Evolutionary conservation across 1,140 invertebrate species (phyloP), one percentile per base, ranked within the genome.

Genomic region (Hyles euphorbiae): DNA sequence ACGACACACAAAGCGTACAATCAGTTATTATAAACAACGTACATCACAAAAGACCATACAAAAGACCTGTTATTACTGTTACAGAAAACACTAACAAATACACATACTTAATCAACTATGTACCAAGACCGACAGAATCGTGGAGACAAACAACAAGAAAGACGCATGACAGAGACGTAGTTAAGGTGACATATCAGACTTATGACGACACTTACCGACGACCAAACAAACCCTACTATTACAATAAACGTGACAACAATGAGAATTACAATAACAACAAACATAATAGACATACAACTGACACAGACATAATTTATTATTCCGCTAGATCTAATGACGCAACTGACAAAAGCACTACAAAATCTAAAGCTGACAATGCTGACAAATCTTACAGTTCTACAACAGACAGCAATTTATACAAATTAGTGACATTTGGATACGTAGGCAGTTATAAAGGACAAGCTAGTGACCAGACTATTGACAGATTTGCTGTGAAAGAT

Each of bases 11-110:
- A 63, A 81, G 76, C 56, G 81, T 83, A 57, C 86, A 89, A 73
- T 80, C 84, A 3, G 73, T 89, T 44, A 64, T 87, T 33, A 68
- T 87, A 7, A 87, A 85, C 55, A 87, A 89, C 46, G 72, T 77
- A 56, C 74, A 75, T 46, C 75, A 87, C 12, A 83, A 81, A 61
- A 73, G 84, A 78, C 82, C 83, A 3, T 72, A 84, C 55, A 80
- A 80, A 62, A 73, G 82, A 76, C 86, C 86, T 4, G 80, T 87
- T 48, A 72, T 88, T 60, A 74, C 83, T 50, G 86, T 88, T 43
- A 88, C 86, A 60, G 86, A 87, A 65, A 88, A 88, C 49, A 65
- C 82, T 54, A 74, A 88, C 74, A 88, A 87, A 75, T 87, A 82
- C 53, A 88, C 86, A 45, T 88, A 88, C 48, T 67, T 88, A 3